phyloP scores from a whole-genome alignment of 2,113 vertebrate species.

The Leiothrix lutea region DNA sequence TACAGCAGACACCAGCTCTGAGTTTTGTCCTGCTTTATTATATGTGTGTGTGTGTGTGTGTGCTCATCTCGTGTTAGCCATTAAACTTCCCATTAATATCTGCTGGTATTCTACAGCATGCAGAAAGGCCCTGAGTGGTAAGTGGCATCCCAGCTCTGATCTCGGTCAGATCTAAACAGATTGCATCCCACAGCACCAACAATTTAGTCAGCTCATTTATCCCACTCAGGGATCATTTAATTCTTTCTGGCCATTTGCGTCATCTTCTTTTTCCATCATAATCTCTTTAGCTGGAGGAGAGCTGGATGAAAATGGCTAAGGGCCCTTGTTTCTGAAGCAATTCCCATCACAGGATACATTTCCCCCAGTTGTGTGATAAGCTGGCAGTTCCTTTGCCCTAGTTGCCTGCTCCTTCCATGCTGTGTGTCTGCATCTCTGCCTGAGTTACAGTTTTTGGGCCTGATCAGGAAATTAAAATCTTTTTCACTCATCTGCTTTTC shows the following conservation, averaged over 20 bases:
- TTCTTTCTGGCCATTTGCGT: neutral
- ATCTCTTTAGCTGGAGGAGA: neutral
- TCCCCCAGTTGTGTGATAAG: neutral
- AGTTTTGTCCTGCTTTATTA: neutral
- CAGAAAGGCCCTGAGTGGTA: neutral
- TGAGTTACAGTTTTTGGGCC: neutral
- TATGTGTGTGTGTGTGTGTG: neutral
- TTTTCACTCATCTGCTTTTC: neutral
- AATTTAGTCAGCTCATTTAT: neutral
- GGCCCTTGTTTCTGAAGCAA: neutral
- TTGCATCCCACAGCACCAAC: neutral
- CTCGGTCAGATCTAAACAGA: neutral
- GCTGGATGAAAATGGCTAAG: neutral
- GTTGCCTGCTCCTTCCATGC: neutral
- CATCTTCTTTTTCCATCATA: neutral
- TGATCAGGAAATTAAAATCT: neutral
- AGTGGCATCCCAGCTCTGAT: neutral
- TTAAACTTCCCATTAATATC: neutral
- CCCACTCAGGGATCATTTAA: neutral
- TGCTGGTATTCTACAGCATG: neutral
- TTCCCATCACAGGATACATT: neutral
- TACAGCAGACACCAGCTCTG: neutral
- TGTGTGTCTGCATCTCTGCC: neutral
- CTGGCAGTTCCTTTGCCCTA: neutral
- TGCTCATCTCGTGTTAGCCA: neutral